Evolutionary conservation across 2,113 vertebrate species (phyloP).

Genomic region (Monopterus albus): DNA sequence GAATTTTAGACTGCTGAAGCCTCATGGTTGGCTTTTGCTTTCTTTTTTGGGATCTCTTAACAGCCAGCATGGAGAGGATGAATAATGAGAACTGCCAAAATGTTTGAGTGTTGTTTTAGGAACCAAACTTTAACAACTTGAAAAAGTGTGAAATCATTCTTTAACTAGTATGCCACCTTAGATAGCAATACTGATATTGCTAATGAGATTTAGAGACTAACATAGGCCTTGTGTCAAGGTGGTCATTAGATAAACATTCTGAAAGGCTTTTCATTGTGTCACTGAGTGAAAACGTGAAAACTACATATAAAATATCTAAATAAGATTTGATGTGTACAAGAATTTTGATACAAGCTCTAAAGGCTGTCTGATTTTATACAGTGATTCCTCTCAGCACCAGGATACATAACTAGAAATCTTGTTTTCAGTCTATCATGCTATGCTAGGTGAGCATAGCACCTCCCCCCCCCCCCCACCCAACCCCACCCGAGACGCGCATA

Average conservation of each 20-base stretch:
- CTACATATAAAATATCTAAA: no score
- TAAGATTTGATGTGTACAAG: no score
- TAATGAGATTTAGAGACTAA: background rate
- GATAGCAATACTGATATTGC: background rate
- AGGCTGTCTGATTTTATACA: background rate
- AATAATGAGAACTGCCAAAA: no score
- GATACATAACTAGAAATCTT: background rate
- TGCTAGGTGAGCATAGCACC: no score
- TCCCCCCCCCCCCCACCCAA: no score
- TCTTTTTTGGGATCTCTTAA: no score
- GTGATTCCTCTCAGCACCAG: background rate
- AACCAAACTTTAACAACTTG: background rate
- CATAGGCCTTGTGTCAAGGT: background rate
- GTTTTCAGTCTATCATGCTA: constrained; percentile 16
- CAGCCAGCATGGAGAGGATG: background rate
- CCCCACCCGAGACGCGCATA: constrained; percentile 25
- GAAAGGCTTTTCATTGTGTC: no score
- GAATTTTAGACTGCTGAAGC: background rate
- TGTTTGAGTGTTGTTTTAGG: background rate
- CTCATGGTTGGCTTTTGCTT: no score
- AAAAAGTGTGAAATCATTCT: background rate
- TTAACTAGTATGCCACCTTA: no score
- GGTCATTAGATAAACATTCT: no score
- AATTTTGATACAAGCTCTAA: background rate
- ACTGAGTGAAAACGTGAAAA: no score